Percentiles rank a stretch among this genome's conserved stretches.
These are phyloP conservation scores for Willowsia nigromaculata DNA, from an alignment of 2,888 invertebrate species.

Conservation along the genomic window DNA sequence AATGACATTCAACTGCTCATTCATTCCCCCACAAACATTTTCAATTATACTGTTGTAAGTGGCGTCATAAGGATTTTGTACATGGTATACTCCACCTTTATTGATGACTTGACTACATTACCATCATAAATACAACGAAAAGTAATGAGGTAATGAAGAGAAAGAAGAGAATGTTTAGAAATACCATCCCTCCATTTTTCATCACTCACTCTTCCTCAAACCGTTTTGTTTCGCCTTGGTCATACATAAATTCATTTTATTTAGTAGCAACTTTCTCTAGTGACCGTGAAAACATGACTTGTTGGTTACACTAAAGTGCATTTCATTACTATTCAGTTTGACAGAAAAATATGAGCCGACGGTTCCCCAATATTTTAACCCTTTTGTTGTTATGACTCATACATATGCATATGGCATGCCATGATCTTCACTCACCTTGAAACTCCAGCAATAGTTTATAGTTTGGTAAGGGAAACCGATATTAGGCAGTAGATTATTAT, in stretches of 20 bases:
- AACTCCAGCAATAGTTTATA: neutral
- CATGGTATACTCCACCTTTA: neutral
- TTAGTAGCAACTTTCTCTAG: neutral
- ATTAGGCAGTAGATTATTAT: neutral
- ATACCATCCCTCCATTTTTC: neutral
- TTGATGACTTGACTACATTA: neutral
- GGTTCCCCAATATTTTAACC: neutral
- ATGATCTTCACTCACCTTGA: neutral
- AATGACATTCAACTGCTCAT: no score
- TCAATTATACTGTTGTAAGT: no score
- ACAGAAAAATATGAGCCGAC: neutral
- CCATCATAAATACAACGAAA: neutral
- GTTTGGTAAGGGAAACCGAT: neutral
- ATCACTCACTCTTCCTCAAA: neutral
- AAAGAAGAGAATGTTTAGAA: neutral
- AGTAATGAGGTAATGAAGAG: neutral
- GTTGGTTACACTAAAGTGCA: neutral
- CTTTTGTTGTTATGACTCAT: neutral
- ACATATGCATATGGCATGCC: neutral
- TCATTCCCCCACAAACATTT: no score
- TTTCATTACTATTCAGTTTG: neutral
- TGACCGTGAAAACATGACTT: neutral
- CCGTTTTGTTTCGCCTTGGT: neutral
- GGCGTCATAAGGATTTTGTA: no score
- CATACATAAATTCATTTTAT: slow-evolving; percentile 26